Percentiles rank a stretch among this genome's conserved stretches.
Evolutionary conservation across 2,113 vertebrate species (phyloP).

Genomic region (Phyllostomus hastatus): DNA sequence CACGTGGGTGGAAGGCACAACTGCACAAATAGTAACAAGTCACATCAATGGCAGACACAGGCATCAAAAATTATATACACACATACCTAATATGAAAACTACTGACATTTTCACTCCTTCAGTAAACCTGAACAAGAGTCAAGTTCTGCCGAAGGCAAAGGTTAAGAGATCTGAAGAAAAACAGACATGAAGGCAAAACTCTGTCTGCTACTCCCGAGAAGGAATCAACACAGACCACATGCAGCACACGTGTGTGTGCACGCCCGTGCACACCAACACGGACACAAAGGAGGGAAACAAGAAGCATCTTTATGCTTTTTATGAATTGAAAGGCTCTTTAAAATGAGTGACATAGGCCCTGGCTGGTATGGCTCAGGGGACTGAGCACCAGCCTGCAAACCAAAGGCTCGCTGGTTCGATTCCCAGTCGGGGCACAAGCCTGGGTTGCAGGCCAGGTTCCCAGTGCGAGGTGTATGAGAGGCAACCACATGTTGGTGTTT

Average conservation of each 20-base stretch:
- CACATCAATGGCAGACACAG: neutral
- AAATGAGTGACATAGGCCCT: neutral
- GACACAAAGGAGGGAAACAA: neutral
- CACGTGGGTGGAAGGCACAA: neutral
- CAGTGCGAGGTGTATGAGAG: too few relatives aligned
- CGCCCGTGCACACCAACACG: neutral
- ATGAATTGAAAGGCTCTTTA: conserved; percentile 3
- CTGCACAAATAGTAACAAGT: neutral
- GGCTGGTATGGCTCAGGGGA: too few relatives aligned
- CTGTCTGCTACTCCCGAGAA: neutral
- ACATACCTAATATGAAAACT: neutral
- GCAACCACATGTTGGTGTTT: too few relatives aligned
- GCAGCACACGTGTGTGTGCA: neutral
- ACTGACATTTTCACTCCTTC: neutral
- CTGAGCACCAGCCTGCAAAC: too few relatives aligned
- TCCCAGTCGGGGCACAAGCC: too few relatives aligned
- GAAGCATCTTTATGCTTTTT: neutral
- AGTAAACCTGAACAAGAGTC: conserved; percentile 23
- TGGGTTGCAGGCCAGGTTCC: too few relatives aligned
- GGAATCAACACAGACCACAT: conserved; percentile 17
- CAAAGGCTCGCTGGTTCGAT: too few relatives aligned
- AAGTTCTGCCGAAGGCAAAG: conserved; percentile 39
- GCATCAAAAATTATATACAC: neutral
- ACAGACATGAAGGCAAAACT: neutral
- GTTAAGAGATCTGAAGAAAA: neutral